Evolutionary conservation across 1,140 invertebrate species (phyloP).

Genomic region (Drosophila willistoni): DNA sequence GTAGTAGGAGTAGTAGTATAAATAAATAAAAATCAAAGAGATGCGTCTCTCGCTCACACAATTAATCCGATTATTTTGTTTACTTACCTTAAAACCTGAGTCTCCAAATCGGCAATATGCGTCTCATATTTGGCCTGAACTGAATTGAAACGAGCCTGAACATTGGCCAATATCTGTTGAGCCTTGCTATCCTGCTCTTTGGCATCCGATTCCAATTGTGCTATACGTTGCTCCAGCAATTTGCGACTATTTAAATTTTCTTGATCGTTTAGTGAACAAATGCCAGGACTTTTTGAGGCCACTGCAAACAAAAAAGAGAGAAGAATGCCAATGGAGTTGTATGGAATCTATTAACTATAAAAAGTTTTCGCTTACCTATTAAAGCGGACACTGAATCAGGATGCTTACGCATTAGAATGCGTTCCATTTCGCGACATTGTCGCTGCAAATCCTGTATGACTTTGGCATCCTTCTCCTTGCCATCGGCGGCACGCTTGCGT

Average conservation of each 20-base stretch:
- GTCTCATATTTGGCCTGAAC: conserved; percentile 90
- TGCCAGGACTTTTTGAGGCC: conserved; percentile 72
- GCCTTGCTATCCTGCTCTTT: conserved; percentile 87
- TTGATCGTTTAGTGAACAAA: conserved; percentile 85
- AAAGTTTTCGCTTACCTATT: conserved; percentile 84
- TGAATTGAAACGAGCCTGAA: conserved; percentile 89
- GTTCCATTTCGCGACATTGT: conserved; percentile 92
- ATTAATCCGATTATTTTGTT: neutral
- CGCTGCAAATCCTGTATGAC: conserved; percentile 89
- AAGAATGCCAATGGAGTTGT: neutral
- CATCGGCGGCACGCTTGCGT: conserved; percentile 86
- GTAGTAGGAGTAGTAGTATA: neutral
- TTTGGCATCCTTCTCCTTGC: conserved; percentile 88
- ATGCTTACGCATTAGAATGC: conserved; percentile 90
- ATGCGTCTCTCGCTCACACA: no score
- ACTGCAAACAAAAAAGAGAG: conserved; percentile 43
- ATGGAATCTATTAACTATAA: neutral
- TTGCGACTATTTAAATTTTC: conserved; percentile 85
- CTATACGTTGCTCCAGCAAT: conserved; percentile 88
- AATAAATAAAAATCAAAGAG: neutral
- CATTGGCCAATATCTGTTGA: conserved; percentile 87
- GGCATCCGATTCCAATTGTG: conserved; percentile 87
- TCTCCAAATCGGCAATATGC: conserved; percentile 89
- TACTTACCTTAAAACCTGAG: conserved; percentile 85
- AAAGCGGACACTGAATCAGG: conserved; percentile 91